These are phyloP conservation scores for Brachypteracias leptosomus DNA, from an alignment of 2,113 vertebrate genomes.

Conservation along the genomic window DNA sequence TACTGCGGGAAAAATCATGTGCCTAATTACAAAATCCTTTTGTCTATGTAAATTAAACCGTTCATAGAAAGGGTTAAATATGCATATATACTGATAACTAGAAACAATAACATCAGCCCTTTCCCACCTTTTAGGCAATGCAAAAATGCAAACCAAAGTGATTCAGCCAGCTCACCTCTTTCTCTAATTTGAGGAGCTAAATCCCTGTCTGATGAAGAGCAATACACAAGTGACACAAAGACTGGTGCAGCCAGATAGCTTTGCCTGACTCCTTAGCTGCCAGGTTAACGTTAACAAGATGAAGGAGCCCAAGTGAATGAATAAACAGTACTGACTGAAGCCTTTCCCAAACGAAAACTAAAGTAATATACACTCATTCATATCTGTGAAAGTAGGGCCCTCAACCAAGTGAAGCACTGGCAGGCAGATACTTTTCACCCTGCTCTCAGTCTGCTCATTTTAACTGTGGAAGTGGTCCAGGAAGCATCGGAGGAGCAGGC, in stretches of 20 bases:
- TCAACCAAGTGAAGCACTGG: not conserved
- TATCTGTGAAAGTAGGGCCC: not conserved
- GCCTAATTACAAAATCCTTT: not conserved
- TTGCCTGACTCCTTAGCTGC: not conserved
- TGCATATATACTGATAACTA: not conserved
- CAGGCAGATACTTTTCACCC: not conserved
- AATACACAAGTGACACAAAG: not conserved
- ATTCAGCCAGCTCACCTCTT: not conserved
- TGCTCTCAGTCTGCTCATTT: slow-evolving; percentile 7
- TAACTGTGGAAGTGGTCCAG: slow-evolving; percentile 46
- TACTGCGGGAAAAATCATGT: not conserved
- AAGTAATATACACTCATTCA: not conserved
- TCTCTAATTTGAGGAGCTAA: not conserved
- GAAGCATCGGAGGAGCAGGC: rapidly evolving
- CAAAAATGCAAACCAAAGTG: not conserved
- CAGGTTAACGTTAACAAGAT: not conserved
- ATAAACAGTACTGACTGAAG: not conserved
- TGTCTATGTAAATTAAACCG: not conserved
- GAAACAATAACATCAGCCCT: not conserved
- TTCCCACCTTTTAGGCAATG: not conserved
- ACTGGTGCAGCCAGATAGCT: not conserved
- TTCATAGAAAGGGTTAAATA: not conserved
- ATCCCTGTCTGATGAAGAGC: not conserved
- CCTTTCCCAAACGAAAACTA: not conserved
- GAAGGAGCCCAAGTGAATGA: not conserved